Conservation (phyloP, 2,113 vertebrate genomes). For the Acanthisitta chloris region DNA sequence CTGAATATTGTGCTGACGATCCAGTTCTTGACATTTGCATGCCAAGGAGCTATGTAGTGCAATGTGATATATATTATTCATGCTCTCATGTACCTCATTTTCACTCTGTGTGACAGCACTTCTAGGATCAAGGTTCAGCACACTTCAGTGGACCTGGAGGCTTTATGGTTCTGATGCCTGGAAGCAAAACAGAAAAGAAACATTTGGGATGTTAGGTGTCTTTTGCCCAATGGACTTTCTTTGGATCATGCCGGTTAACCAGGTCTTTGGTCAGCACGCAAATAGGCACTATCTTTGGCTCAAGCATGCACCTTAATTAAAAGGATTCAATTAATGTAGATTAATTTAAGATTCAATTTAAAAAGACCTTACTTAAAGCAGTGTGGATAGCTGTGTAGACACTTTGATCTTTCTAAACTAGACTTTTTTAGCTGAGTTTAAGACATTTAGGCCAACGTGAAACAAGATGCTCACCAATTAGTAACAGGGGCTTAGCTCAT, state of each 20-base stretch:
- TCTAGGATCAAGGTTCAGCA: slow-evolving; percentile 63
- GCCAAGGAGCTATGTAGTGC: slow-evolving; percentile 47
- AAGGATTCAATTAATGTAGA: slow-evolving; percentile 30
- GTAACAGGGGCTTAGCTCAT: slow-evolving; percentile 52
- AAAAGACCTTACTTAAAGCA: slow-evolving; percentile 38
- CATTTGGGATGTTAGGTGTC: background rate
- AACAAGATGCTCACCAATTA: slow-evolving; percentile 51
- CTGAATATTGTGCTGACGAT: slow-evolving; percentile 50
- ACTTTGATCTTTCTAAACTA: slow-evolving; percentile 40
- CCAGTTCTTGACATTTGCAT: slow-evolving; percentile 63
- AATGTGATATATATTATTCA: slow-evolving; percentile 59
- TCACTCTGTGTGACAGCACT: slow-evolving; percentile 56
- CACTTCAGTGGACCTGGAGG: slow-evolving; percentile 50
- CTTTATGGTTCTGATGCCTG: slow-evolving; percentile 49
- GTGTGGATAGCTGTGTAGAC: slow-evolving; percentile 9
- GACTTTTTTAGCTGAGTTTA: slow-evolving; percentile 54
- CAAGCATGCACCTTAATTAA: slow-evolving; percentile 31
- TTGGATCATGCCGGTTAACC: background rate
- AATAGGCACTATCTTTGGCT: background rate
- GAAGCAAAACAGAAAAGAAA: slow-evolving; percentile 29
- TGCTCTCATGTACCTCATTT: slow-evolving; percentile 57
- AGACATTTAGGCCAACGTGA: slow-evolving; percentile 52
- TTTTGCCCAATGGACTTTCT: background rate
- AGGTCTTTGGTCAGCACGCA: slow-evolving; percentile 4
- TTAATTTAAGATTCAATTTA: slow-evolving; percentile 39